These are phyloP conservation scores for Apostichopus japonicus DNA, from an alignment of 35 echinoderm and acorn worm species.

Conservation along the genomic window DNA sequence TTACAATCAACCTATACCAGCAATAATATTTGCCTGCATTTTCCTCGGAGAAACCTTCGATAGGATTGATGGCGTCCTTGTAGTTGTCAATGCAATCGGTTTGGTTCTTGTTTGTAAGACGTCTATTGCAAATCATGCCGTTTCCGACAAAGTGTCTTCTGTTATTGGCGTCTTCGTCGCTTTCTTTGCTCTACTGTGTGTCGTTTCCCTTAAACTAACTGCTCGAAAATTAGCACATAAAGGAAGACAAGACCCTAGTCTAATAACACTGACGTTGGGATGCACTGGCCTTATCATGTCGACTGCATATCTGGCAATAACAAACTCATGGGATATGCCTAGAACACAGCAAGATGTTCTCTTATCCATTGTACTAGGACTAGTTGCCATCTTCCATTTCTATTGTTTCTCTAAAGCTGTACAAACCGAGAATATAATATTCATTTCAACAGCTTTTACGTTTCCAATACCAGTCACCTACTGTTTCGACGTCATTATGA, in stretches of 20 bases:
- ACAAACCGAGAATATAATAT: conserved; percentile 3
- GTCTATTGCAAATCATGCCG: not conserved
- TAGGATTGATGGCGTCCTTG: not conserved
- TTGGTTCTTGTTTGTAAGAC: conserved; percentile 12
- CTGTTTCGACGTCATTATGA: not conserved
- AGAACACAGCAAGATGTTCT: not conserved
- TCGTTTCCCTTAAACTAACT: not conserved
- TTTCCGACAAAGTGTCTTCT: not conserved
- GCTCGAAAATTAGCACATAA: not conserved
- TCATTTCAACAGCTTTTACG: not conserved
- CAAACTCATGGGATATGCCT: not conserved
- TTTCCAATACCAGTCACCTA: conserved; percentile 9
- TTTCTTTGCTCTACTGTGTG: not conserved
- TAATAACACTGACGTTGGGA: not conserved
- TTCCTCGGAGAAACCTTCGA: not conserved
- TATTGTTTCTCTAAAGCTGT: not conserved
- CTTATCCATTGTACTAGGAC: not conserved
- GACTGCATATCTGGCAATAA: not conserved
- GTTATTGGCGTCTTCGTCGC: not conserved
- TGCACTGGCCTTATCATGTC: not conserved
- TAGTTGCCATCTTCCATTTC: not conserved
- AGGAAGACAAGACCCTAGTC: not conserved
- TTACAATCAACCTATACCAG: conserved; percentile 19
- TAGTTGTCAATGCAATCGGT: not conserved
- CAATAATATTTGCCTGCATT: not conserved